Evolutionary conservation across 2,888 invertebrate genomes (phyloP).

Genomic region (Lutraria lutraria): DNA sequence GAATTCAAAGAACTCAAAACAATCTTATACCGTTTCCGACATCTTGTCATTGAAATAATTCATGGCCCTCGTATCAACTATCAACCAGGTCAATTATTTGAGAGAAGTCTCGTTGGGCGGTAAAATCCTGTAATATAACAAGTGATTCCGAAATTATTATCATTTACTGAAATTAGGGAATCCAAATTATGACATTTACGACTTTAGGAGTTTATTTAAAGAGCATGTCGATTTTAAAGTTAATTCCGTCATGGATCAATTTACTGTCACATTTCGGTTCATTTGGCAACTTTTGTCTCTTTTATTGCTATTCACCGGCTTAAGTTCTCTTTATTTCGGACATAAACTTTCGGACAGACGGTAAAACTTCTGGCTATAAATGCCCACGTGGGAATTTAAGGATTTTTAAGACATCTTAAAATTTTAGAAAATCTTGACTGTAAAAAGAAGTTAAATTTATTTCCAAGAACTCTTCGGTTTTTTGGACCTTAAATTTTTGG

Average conservation of each 20-base stretch:
- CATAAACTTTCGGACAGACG: conserved; percentile 20
- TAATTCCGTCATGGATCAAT: conserved; percentile 40
- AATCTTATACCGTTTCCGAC: background rate
- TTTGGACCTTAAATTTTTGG: background rate
- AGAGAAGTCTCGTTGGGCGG: background rate
- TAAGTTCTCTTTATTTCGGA: conserved; percentile 36
- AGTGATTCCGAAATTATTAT: background rate
- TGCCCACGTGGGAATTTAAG: conserved; percentile 23
- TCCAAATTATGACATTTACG: conserved; percentile 37
- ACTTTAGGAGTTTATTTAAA: conserved; percentile 26
- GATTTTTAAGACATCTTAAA: background rate
- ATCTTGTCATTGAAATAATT: background rate
- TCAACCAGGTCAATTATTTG: background rate
- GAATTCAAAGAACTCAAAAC: background rate
- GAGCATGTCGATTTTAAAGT: conserved; percentile 23
- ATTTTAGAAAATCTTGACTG: background rate
- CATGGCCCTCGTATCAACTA: background rate
- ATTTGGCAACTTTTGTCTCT: conserved; percentile 38
- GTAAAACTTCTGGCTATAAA: background rate
- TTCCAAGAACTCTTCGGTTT: background rate
- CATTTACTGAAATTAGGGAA: conserved; percentile 11
- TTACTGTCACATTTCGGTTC: conserved; percentile 33
- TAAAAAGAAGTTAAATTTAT: background rate
- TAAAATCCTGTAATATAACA: background rate
- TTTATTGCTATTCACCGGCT: conserved; percentile 33